Evolutionary conservation across 2,113 vertebrate species (phyloP), one percentile per base, ranked within the genome.

Genomic region (Heterocephalus glaber): DNA sequence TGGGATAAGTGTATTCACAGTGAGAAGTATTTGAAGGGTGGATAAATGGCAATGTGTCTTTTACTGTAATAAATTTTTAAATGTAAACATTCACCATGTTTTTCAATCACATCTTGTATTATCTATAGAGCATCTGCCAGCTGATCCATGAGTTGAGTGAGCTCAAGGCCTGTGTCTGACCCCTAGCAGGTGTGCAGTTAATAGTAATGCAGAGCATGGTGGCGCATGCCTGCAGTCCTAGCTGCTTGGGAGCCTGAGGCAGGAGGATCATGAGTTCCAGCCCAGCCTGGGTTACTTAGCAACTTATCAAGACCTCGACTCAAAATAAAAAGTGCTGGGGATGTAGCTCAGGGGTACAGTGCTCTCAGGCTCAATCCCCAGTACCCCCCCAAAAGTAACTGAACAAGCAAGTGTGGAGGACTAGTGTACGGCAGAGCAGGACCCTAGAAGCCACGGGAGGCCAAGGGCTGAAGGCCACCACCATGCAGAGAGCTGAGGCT

Each of bases 401-500:
- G 76, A 60, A 7, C 0, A 10, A n/a, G 41, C 0, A 0, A 2
- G 41, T 58, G 5, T 4, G 20, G 44, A 47, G 81, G 9, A 13
- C 7, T 3, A 14, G 16, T 20, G 5, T 0, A 0, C 54, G 14
- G 44, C 19, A 41, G 70, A n/a, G 20, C 17, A 11, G 44, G 30
- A 2, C 44, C 49, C 0, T 0, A 5, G 61, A 72, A n/a, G 44
- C 14, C 63, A 7, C 65, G 13, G 44, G 2, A 28, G 58, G 28
- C 3, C 0, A 24, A n/a, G 28, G 17, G 0, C n/a, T 2, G 12
- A 13, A 61, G 10, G 47, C 63, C 22, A 1, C 66, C 6, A 47
- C 54, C 22, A 24, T 4, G 1, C 49, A 72, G 60, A 60, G 49
- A 52, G 84, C 60, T 2, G 17, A 26, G 63, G 20, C 28, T 20